Evolutionary conservation across 2,113 vertebrate species (phyloP), one percentile per base, ranked within the genome.

Genomic region (Fulmarus glacialis): DNA sequence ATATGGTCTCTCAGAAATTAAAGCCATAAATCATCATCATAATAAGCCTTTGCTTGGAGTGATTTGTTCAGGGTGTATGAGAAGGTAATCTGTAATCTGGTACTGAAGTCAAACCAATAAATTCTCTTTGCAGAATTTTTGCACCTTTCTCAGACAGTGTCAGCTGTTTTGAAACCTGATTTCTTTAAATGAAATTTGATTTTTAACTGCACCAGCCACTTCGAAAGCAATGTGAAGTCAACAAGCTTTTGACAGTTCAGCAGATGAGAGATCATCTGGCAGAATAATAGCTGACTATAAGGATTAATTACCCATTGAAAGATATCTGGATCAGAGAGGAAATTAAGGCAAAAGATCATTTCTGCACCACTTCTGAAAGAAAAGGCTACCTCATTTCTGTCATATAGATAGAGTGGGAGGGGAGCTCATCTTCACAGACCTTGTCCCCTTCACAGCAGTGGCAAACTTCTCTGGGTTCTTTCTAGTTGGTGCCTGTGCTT

Each of bases 1-100:
- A 63, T 23, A 89, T 2, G 0, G 9, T 36, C 43, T 78, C 59
- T 90, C 40, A 81, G 60, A 97, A 95, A 93, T 82, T 83, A 93
- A 77, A 94, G 77, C 40, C 34, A 93, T 94, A 91, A 93, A 94
- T 91, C 73, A 91, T 92, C 32, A 80, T 53, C 62, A 34, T 82
- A 23, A 24, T 62, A 58, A 95, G 58, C 22, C 48, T 94, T 87
- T 90, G 47, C 62, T 72, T 68, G 63, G n/a, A 90, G 80, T 87
- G 43, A 77, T 91, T 96, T 92, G 63, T 87, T 92, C 67, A 87
- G 52, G 5, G 3, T 71, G 40, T 89, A 58, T 34, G 43, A 96
- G 47, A 63, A 87, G 48, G n/a, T 87, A 74, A 88, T 82, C 66
- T 85, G 36, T 73, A 90, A 91, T 77, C 62, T 86, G 47, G 32